These are phyloP conservation scores for Trissoscelio sp. DNA, from an alignment of 2,888 invertebrate species.

Conservation along the genomic window DNA sequence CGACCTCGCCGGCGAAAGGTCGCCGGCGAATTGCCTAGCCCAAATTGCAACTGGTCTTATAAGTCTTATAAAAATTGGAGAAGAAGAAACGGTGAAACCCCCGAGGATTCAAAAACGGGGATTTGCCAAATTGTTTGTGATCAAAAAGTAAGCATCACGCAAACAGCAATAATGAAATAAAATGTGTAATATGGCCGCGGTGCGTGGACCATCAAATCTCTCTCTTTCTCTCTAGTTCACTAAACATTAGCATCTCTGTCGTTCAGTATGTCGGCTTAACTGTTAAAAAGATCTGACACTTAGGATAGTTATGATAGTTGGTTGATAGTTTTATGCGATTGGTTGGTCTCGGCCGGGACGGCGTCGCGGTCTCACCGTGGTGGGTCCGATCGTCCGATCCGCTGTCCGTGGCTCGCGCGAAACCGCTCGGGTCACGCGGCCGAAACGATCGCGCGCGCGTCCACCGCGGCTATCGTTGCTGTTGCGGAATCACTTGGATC, in stretches of 20 bases:
- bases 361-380: conserved; percentile 32
- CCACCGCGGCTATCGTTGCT: conserved; percentile 50
- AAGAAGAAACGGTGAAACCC: neutral
- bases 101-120: neutral
- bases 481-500: conserved; percentile 17
- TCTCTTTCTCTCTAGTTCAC: neutral
- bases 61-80: neutral
- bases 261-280: no score
- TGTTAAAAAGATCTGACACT: no score
- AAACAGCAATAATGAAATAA: no score
- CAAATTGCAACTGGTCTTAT: neutral
- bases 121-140: neutral
- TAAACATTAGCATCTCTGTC: no score
- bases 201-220: neutral
- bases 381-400: neutral
- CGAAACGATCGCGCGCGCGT: conserved; percentile 68
- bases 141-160: conserved; percentile 19
- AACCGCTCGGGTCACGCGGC: conserved; percentile 37
- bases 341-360: neutral
- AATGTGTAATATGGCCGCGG: conserved; percentile 46
- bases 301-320: no score
- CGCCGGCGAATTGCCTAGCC: conserved; percentile 14
- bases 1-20: conserved; percentile 41
- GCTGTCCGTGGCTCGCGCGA: conserved; percentile 19
- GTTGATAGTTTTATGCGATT: neutral